These are phyloP conservation scores for Mactromeris polynyma DNA, from an alignment of 2,888 invertebrate genomes.

Conservation along the genomic window DNA sequence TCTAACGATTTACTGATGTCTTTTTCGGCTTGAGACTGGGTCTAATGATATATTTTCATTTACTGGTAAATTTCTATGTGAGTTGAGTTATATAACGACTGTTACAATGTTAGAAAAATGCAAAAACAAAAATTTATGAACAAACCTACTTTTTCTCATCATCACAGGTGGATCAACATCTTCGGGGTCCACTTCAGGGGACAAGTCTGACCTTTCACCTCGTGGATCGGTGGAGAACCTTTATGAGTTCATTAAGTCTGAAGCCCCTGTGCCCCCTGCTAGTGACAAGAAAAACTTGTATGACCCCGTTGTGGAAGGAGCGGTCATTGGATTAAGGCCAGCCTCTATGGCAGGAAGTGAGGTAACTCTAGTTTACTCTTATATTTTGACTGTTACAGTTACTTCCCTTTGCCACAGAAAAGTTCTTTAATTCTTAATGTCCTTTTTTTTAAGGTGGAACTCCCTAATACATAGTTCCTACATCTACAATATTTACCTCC, in stretches of 20 bases:
- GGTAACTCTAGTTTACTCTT: slow-evolving; percentile 26
- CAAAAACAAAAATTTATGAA: too few relatives aligned
- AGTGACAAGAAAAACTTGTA: slow-evolving; percentile 71
- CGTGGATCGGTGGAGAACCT: slow-evolving; percentile 82
- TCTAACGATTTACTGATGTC: too few relatives aligned
- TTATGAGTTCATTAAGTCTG: slow-evolving; percentile 82
- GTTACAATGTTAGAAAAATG: too few relatives aligned
- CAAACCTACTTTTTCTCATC: not conserved
- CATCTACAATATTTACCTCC: too few relatives aligned
- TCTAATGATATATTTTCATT: too few relatives aligned
- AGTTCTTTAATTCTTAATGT: not conserved
- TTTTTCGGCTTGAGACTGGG: too few relatives aligned
- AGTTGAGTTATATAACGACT: too few relatives aligned
- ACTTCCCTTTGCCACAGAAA: not conserved
- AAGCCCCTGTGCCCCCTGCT: slow-evolving; percentile 73
- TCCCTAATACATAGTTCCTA: too few relatives aligned
- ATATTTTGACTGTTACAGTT: not conserved
- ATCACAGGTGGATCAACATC: slow-evolving; percentile 73
- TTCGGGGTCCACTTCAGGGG: slow-evolving; percentile 70
- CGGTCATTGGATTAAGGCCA: slow-evolving; percentile 49
- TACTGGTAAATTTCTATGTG: too few relatives aligned
- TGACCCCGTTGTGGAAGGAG: slow-evolving; percentile 70
- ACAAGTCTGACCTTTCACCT: slow-evolving; percentile 80
- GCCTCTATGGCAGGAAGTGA: slow-evolving; percentile 63
- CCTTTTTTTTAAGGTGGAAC: too few relatives aligned